Evolutionary conservation across 2,888 invertebrate genomes (phyloP).

Genomic region (Drosophila subsilvestris): DNA sequence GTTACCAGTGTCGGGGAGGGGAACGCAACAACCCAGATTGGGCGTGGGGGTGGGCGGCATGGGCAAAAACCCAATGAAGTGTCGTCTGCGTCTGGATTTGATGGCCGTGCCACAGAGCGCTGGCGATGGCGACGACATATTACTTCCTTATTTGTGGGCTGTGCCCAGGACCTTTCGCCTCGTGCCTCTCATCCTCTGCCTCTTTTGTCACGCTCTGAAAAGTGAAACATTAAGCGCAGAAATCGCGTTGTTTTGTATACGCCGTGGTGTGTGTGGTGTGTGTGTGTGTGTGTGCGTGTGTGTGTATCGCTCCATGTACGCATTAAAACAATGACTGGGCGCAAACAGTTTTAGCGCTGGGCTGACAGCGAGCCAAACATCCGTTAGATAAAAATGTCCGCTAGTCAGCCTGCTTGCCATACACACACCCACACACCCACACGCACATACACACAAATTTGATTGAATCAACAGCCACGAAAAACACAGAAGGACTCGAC

Average conservation of each 20-base stretch:
- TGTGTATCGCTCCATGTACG: slow-evolving; percentile 44
- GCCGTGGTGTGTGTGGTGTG: slow-evolving; percentile 32
- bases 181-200: background rate
- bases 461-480: slow-evolving; percentile 64
- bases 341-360: slow-evolving; percentile 68
- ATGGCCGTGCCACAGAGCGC: slow-evolving; percentile 50
- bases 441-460: slow-evolving; percentile 51
- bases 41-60: too few species aligned
- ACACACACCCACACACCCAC: too few species aligned
- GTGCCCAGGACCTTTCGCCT: slow-evolving; percentile 62
- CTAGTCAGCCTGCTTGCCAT: slow-evolving; percentile 16
- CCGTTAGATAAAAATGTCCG: slow-evolving; percentile 70
- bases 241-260: slow-evolving; percentile 42
- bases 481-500: background rate
- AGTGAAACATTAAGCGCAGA: slow-evolving; percentile 70
- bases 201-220: slow-evolving; percentile 43
- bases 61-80: slow-evolving; percentile 46
- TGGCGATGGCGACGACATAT: slow-evolving; percentile 70
- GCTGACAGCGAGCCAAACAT: slow-evolving; percentile 79
- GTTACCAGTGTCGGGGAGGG: background rate
- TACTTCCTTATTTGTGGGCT: slow-evolving; percentile 81
- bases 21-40: slow-evolving; percentile 11
- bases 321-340: slow-evolving; percentile 77
- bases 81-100: slow-evolving; percentile 70
- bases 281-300: slow-evolving; percentile 23